phyloP scores from a whole-genome alignment of 2,113 vertebrate genomes.

The Pterocles gutturalis region DNA sequence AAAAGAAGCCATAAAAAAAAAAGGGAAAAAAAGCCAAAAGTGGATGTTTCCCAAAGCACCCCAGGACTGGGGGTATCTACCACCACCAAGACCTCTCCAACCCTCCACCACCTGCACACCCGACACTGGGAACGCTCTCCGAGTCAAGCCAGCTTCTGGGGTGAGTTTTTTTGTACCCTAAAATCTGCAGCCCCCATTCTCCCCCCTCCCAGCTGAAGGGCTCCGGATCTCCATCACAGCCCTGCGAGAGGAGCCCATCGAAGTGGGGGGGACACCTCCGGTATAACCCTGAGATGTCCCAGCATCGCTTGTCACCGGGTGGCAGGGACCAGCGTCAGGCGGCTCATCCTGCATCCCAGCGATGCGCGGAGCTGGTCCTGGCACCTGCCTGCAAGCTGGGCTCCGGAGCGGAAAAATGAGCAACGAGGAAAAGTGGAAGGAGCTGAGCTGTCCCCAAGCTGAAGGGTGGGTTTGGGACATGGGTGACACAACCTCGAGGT shows the following conservation, averaged over 20 bases:
- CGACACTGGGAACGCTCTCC: fast-evolving
- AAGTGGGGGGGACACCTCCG: fast-evolving
- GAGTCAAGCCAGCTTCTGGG: neutral
- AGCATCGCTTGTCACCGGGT: neutral
- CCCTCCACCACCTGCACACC: neutral
- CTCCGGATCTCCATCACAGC: neutral
- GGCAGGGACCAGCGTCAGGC: neutral
- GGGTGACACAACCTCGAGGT: neutral
- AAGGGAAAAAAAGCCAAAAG: fast-evolving
- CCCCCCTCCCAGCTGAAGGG: fast-evolving
- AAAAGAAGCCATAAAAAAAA: neutral
- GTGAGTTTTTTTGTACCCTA: neutral
- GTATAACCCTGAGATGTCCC: neutral
- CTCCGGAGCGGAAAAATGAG: neutral
- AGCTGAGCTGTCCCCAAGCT: neutral
- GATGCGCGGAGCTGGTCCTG: fast-evolving
- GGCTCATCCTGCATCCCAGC: neutral
- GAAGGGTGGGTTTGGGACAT: neutral
- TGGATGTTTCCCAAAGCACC: neutral
- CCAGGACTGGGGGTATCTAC: neutral
- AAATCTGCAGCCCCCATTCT: fast-evolving
- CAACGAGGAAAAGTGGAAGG: fast-evolving
- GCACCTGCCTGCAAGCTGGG: neutral
- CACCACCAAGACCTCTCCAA: neutral
- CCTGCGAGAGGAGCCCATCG: fast-evolving